Conservation (phyloP, 1,140 invertebrate genomes). For the Conus ventricosus region DNA sequence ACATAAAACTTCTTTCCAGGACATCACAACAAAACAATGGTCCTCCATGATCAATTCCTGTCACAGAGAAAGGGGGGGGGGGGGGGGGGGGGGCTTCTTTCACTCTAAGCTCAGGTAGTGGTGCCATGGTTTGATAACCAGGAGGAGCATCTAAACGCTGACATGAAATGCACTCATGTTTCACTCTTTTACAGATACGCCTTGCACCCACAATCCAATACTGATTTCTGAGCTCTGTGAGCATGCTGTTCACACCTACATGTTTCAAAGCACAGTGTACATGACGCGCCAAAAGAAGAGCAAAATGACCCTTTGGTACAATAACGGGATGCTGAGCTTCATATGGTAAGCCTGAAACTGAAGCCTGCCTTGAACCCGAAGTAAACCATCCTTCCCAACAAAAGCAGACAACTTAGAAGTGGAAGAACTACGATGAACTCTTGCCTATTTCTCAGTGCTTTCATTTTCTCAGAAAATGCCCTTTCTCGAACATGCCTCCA, state of each 20-base stretch:
- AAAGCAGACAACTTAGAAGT: not conserved
- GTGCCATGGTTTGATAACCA: slow-evolving; percentile 7
- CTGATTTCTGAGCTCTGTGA: slow-evolving; percentile 9
- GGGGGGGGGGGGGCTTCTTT: not conserved
- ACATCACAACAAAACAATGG: slow-evolving; percentile 18
- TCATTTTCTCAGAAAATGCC: too few relatives aligned
- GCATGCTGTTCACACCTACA: not conserved
- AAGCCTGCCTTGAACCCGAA: slow-evolving; percentile 15
- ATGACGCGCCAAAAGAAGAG: not conserved
- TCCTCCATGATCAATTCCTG: slow-evolving; percentile 18
- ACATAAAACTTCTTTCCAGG: slow-evolving; percentile 12
- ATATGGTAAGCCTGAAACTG: not conserved
- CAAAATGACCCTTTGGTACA: slow-evolving; percentile 10
- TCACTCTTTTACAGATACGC: not conserved
- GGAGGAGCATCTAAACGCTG: slow-evolving; percentile 5
- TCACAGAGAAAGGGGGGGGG: not conserved
- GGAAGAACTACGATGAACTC: too few relatives aligned
- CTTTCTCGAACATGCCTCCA: too few relatives aligned
- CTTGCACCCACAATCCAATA: slow-evolving; percentile 22
- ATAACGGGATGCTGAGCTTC: slow-evolving; percentile 20
- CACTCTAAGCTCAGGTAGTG: slow-evolving; percentile 2
- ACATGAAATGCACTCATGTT: slow-evolving; percentile 1
- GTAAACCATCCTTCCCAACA: slow-evolving; percentile 12
- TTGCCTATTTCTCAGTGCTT: too few relatives aligned
- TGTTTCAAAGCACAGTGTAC: not conserved